These are phyloP conservation scores for Huso huso DNA, from an alignment of 2,797 vertebrate genomes.

Conservation along the genomic window DNA sequence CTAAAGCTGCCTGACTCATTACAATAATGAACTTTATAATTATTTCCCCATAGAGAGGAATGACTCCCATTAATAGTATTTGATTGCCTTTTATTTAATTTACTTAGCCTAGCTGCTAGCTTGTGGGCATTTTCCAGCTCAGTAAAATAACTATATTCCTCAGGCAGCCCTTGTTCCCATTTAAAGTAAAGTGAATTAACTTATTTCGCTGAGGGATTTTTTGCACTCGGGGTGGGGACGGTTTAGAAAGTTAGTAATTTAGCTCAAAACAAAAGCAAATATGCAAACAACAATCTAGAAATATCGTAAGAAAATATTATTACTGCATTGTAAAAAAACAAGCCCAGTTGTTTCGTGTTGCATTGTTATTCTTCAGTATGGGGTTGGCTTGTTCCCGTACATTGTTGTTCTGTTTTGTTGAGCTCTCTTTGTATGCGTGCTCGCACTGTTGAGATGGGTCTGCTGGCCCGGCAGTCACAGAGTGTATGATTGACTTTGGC, in stretches of 20 bases:
- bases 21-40: constrained; percentile 78
- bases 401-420: background rate
- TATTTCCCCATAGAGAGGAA: constrained; percentile 66
- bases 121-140: constrained; percentile 68
- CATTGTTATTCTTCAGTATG: background rate
- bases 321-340: constrained; percentile 11
- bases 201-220: constrained; percentile 20
- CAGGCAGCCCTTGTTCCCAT: constrained; percentile 30
- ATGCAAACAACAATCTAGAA: no score
- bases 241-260: no score
- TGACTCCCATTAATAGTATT: constrained; percentile 65
- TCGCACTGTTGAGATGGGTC: background rate
- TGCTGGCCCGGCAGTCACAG: background rate
- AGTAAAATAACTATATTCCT: constrained; percentile 52
- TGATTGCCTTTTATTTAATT: constrained; percentile 73
- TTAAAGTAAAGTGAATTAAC: constrained; percentile 30
- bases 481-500: background rate
- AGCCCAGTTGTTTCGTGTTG: background rate
- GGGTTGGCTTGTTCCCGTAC: background rate
- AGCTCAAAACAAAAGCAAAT: no score
- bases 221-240: constrained; percentile 6
- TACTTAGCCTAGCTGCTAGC: constrained; percentile 65
- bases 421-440: background rate
- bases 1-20: constrained; percentile 66
- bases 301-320: constrained; percentile 6